These are phyloP conservation scores for Pangasianodon gigas DNA, from an alignment of 2,113 vertebrate species.

Conservation along the genomic window DNA sequence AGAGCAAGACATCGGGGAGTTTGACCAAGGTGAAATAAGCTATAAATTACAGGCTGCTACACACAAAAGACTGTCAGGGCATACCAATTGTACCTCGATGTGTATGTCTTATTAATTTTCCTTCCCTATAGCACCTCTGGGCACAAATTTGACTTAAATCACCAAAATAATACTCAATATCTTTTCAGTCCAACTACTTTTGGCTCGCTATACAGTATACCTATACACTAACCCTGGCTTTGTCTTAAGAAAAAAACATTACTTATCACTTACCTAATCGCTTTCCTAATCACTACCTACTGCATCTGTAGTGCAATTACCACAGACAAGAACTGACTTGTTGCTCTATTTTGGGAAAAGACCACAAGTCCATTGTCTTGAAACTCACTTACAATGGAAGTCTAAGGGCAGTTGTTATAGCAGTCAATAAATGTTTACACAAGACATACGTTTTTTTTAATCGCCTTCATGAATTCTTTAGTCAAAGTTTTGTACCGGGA, in stretches of 20 bases:
- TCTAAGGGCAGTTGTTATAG: neutral
- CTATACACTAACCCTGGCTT: neutral
- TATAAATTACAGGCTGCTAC: constrained; percentile 40
- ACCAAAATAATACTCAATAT: neutral
- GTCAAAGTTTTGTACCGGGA: neutral
- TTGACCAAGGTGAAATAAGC: constrained; percentile 41
- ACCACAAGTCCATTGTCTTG: neutral
- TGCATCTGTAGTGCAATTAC: neutral
- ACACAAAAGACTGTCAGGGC: constrained; percentile 40
- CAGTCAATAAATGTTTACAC: neutral
- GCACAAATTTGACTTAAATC: neutral
- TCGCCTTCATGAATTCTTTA: neutral
- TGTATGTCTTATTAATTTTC: neutral
- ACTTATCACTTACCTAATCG: neutral
- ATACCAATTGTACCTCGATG: constrained; percentile 24
- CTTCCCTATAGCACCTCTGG: too few relatives aligned
- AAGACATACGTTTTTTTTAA: neutral
- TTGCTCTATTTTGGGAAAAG: neutral
- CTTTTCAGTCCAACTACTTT: neutral
- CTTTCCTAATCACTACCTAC: neutral
- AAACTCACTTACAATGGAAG: neutral
- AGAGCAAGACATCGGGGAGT: constrained; percentile 29
- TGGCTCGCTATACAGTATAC: neutral
- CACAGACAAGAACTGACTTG: neutral
- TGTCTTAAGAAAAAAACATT: neutral